Evolutionary conservation across 2,797 vertebrate genomes (phyloP).

Genomic region (Labeo calbasu): DNA sequence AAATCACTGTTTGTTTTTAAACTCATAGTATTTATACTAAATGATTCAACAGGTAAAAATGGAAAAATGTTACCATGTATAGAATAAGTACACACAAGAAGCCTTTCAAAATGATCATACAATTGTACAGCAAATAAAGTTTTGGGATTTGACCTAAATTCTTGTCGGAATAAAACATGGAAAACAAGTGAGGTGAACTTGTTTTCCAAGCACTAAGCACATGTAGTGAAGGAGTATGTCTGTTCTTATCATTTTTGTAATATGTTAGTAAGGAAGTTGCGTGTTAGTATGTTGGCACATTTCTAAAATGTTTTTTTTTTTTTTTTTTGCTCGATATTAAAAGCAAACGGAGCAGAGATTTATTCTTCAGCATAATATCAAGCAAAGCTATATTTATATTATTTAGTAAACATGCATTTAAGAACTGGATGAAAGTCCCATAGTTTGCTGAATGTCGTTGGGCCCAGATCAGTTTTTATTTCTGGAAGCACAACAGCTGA

Average conservation of each 20-base stretch:
- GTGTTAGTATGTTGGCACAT: not conserved
- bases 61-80: not conserved
- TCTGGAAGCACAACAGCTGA: slow-evolving; percentile 35
- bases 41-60: not conserved
- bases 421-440: slow-evolving; percentile 16
- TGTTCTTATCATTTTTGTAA: not conserved
- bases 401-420: not conserved
- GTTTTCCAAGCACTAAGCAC: slow-evolving; percentile 12
- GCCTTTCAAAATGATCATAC: not conserved
- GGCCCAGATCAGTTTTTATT: slow-evolving; percentile 1
- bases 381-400: slow-evolving; percentile 4
- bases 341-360: not conserved
- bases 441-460: slow-evolving; percentile 15
- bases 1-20: not conserved
- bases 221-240: not conserved
- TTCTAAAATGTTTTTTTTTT: not conserved
- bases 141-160: slow-evolving; percentile 3
- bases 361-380: not conserved
- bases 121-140: not conserved
- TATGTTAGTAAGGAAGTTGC: not conserved
- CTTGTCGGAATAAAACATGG: not conserved
- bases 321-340: not conserved
- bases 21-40: not conserved
- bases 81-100: not conserved
- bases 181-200: not conserved